A percentile compares a stretch with the other conserved stretches of the same genome.
phyloP scores from a whole-genome alignment of 1,140 invertebrate species.

The Berghia stephanieae region DNA sequence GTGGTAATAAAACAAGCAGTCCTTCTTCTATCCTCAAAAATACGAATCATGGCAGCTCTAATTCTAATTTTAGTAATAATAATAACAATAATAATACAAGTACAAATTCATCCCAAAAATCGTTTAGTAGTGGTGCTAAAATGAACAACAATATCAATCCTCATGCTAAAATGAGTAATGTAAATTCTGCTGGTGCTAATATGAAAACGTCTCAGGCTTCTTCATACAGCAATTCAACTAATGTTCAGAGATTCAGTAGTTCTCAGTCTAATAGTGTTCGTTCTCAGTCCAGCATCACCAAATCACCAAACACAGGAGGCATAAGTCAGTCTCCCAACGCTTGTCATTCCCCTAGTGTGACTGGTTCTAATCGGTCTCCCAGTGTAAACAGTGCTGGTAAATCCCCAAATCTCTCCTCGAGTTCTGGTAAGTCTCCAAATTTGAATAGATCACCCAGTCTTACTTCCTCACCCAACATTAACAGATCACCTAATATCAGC shows the following conservation, averaged over 20 bases:
- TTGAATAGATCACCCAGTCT: too few species aligned
- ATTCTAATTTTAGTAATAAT: background rate
- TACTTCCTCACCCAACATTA: too few species aligned
- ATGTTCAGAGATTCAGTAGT: background rate
- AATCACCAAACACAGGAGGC: constrained; percentile 29
- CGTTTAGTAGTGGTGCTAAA: background rate
- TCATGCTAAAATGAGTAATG: background rate
- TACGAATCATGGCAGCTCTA: background rate
- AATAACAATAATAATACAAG: background rate
- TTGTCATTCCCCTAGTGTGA: constrained; percentile 19
- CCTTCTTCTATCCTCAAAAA: constrained; percentile 4
- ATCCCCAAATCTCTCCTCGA: constrained; percentile 20
- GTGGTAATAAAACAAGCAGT: background rate
- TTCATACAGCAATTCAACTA: constrained; percentile 5
- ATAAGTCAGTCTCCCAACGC: constrained; percentile 20
- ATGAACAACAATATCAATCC: constrained; percentile 6
- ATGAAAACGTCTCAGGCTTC: background rate
- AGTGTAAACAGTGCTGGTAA: constrained; percentile 4
- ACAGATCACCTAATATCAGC: constrained; percentile 21
- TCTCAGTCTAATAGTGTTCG: background rate
- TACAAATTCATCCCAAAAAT: constrained; percentile 1
- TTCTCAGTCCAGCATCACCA: constrained; percentile 15
- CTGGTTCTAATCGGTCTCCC: constrained; percentile 22
- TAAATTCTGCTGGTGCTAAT: background rate
- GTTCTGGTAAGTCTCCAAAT: constrained; percentile 22